Conservation (phyloP, 2,113 vertebrate genomes). For the Plotosus lineatus region DNA sequence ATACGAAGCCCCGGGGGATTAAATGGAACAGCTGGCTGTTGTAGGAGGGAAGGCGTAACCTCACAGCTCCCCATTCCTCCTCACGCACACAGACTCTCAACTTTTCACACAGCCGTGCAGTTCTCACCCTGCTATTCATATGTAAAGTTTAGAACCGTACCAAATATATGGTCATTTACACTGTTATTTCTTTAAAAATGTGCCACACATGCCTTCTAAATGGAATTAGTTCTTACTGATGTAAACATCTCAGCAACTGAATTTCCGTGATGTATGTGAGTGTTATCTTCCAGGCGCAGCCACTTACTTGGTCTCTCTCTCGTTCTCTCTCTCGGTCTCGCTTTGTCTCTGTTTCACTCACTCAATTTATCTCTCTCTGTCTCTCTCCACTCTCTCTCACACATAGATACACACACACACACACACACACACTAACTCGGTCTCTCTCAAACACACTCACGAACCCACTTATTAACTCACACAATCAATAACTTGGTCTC, state of each 20-base stretch:
- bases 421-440: too few relatives aligned
- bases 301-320: too few relatives aligned
- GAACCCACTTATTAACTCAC: too few relatives aligned
- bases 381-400: too few relatives aligned
- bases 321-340: too few relatives aligned
- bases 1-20: neutral
- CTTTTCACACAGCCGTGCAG: neutral
- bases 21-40: slow-evolving; percentile 23
- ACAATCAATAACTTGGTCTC: too few relatives aligned
- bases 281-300: too few relatives aligned
- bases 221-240: neutral
- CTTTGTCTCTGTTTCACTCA: too few relatives aligned
- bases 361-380: too few relatives aligned
- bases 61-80: neutral
- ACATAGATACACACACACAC: too few relatives aligned
- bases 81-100: neutral
- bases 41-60: neutral
- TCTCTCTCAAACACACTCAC: too few relatives aligned
- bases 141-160: neutral
- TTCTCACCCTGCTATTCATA: neutral
- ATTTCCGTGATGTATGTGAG: too few relatives aligned
- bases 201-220: neutral
- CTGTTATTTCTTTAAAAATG: neutral
- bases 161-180: neutral
- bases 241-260: neutral